phyloP scores from a whole-genome alignment of 2,113 vertebrate genomes.

The Orientallactaga bullata region DNA sequence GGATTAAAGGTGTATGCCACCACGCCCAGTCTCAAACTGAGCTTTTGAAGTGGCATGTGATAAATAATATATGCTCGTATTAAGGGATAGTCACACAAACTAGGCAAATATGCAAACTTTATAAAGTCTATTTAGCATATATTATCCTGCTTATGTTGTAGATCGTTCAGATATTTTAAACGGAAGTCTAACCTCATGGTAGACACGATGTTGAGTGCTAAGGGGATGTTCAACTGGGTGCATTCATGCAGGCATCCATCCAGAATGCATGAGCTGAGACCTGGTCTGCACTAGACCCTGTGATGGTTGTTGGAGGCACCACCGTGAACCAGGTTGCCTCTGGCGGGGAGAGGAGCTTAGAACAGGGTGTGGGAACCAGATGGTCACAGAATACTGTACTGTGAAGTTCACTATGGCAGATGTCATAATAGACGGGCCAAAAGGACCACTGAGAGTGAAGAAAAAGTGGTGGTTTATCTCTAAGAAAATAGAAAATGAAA shows the following conservation, averaged over 20 bases:
- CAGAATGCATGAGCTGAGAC: not conserved
- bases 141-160: not conserved
- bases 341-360: not conserved
- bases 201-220: not conserved
- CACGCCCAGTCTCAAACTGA: not conserved
- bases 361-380: not conserved
- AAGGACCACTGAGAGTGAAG: not conserved
- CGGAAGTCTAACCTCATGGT: not conserved
- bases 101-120: conserved; percentile 19
- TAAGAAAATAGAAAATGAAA: not conserved
- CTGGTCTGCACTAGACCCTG: not conserved
- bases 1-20: no score
- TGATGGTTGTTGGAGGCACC: not conserved
- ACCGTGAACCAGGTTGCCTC: not conserved
- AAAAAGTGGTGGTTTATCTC: not conserved
- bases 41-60: not conserved
- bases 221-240: not conserved
- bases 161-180: conserved; percentile 48
- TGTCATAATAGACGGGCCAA: not conserved
- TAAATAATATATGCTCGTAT: conserved; percentile 49
- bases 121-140: not conserved
- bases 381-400: not conserved
- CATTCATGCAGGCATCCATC: not conserved
- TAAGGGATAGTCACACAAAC: conserved; percentile 18
- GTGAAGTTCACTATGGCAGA: not conserved